Conservation (phyloP, 2,797 vertebrate species). For the Melanotaenia trifasciata region DNA sequence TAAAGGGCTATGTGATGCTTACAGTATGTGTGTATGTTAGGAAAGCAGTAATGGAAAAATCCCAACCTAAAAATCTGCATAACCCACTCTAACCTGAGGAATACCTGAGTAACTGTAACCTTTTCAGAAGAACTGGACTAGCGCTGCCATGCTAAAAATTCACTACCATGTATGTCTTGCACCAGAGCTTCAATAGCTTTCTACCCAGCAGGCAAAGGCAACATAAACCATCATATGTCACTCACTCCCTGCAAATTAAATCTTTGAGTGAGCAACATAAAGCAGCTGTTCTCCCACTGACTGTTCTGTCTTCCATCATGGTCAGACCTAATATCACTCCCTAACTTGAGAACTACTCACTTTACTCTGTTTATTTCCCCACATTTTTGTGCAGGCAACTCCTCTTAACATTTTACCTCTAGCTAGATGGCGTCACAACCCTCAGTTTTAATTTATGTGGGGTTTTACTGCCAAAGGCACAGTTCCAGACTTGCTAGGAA, state of each 20-base stretch:
- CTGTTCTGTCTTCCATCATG: constrained; percentile 37
- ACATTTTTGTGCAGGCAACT: constrained; percentile 29
- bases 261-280: neutral
- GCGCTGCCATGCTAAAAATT: constrained; percentile 15
- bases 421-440: constrained; percentile 31
- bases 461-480: constrained; percentile 55
- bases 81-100: constrained; percentile 27
- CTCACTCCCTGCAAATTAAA: constrained; percentile 25
- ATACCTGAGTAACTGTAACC: constrained; percentile 15
- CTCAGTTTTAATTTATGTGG: constrained; percentile 37
- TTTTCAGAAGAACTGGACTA: constrained; percentile 20
- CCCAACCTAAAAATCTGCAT: constrained; percentile 43
- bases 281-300: constrained; percentile 12
- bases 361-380: constrained; percentile 20
- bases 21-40: constrained; percentile 55
- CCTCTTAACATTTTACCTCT: constrained; percentile 32
- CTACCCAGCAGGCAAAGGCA: constrained; percentile 2
- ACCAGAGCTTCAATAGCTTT: constrained; percentile 10
- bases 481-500: constrained; percentile 56
- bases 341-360: constrained; percentile 19
- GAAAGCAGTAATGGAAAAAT: constrained; percentile 65
- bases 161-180: neutral
- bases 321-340: constrained; percentile 27
- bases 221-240: constrained; percentile 5
- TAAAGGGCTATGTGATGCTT: constrained; percentile 50